These are phyloP conservation scores for Notothenia coriiceps DNA, from an alignment of 2,113 vertebrate species.

Conservation along the genomic window DNA sequence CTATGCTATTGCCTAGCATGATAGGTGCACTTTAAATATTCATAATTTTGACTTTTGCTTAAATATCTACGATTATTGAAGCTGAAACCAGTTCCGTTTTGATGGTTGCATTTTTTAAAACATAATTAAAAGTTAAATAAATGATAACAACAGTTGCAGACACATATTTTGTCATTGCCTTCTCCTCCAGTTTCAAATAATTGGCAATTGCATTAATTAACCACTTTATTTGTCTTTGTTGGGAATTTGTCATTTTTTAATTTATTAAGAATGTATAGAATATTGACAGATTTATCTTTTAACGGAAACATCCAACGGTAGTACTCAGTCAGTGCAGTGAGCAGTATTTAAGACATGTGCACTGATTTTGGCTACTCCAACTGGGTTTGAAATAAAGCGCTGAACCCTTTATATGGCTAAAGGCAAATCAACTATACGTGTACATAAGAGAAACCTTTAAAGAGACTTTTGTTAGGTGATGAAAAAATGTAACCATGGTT, in stretches of 20 bases:
- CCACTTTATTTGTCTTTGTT: not conserved
- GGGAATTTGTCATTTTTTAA: not conserved
- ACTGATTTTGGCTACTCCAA: not conserved
- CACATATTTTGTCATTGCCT: no score
- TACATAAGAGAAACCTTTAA: not conserved
- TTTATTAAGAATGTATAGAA: not conserved
- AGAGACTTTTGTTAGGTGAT: conserved; percentile 4
- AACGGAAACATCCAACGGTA: not conserved
- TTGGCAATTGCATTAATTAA: no score
- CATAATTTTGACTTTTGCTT: no score
- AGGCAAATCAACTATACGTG: not conserved
- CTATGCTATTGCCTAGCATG: no score
- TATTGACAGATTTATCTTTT: not conserved
- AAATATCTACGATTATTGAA: no score
- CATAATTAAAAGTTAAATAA: no score
- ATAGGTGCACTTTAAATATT: conserved; percentile 47
- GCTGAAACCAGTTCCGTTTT: no score
- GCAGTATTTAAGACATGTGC: no score
- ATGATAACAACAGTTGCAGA: no score
- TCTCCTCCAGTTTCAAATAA: no score
- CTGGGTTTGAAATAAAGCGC: not conserved
- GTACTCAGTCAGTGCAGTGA: not conserved
- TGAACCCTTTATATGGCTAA: not conserved
- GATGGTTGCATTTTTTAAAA: no score
- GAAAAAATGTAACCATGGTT: conserved; percentile 24